These are phyloP conservation scores for Nephila pilipes DNA, from an alignment of 1,140 invertebrate genomes.

Conservation along the genomic window DNA sequence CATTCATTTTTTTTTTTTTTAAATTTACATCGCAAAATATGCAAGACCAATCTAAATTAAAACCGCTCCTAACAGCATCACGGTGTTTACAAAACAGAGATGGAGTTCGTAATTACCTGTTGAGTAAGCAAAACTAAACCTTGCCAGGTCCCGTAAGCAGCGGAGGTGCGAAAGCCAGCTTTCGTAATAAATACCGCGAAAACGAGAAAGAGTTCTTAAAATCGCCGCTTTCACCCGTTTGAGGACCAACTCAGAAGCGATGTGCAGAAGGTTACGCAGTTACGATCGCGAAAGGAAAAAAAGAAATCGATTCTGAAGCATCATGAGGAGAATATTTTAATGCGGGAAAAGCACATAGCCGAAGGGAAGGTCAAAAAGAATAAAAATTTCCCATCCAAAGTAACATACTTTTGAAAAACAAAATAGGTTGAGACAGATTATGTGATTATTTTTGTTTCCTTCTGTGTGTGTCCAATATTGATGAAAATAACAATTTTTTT, in stretches of 20 bases:
- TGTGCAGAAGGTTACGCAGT: neutral
- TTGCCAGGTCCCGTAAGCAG: neutral
- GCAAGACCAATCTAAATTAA: no score
- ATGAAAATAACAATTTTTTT: no score
- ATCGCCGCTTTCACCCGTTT: neutral
- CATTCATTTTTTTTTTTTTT: no score
- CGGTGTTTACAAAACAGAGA: neutral
- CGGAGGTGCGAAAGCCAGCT: neutral
- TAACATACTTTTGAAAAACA: neutral
- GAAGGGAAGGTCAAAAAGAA: neutral
- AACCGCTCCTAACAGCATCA: no score
- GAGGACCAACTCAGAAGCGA: constrained; percentile 2
- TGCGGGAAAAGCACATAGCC: constrained; percentile 14
- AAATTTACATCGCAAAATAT: no score
- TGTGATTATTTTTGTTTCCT: neutral
- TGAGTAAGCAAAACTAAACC: neutral
- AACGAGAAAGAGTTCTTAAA: neutral
- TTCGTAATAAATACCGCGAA: neutral
- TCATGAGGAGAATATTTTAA: neutral
- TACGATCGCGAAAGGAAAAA: neutral
- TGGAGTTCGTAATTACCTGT: neutral
- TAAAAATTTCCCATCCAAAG: neutral
- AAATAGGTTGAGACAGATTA: neutral
- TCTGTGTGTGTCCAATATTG: no score
- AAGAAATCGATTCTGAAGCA: neutral